Conservation (phyloP, 2,113 vertebrate genomes). For the Chionomys nivalis region DNA sequence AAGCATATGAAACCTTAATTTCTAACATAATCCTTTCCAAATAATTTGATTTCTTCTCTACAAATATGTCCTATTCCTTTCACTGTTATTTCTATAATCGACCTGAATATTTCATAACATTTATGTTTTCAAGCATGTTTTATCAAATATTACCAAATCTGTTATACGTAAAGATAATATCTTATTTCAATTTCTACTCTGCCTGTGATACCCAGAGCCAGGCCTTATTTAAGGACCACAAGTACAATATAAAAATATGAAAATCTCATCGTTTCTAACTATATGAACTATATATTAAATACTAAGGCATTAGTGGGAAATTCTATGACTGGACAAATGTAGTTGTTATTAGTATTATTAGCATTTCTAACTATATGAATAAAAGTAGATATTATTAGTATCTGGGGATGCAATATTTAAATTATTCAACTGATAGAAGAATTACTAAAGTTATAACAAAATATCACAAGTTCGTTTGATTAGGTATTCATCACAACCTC, state of each 20-base stretch:
- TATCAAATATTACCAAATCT: not conserved
- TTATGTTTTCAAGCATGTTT: not conserved
- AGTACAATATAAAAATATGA: not conserved
- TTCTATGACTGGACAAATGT: not conserved
- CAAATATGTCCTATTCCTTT: not conserved
- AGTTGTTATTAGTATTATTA: not conserved
- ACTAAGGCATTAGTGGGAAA: conserved; percentile 53
- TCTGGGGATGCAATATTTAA: not conserved
- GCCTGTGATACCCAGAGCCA: not conserved
- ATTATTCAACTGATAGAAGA: conserved; percentile 49
- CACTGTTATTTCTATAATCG: not conserved
- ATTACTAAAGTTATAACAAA: conserved; percentile 49
- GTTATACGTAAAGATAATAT: not conserved
- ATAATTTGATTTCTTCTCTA: not conserved
- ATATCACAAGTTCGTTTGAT: not conserved
- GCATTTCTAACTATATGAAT: too few relatives aligned
- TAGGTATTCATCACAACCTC: not conserved
- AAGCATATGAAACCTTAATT: not conserved
- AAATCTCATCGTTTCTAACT: not conserved
- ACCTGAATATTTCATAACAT: not conserved
- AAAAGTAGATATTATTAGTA: conserved; percentile 4
- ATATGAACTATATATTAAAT: not conserved
- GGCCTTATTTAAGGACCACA: not conserved
- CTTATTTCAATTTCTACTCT: not conserved
- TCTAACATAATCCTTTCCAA: not conserved